phyloP scores from a whole-genome alignment of 1,140 invertebrate genomes.

The Brachionus calyciflorus region DNA sequence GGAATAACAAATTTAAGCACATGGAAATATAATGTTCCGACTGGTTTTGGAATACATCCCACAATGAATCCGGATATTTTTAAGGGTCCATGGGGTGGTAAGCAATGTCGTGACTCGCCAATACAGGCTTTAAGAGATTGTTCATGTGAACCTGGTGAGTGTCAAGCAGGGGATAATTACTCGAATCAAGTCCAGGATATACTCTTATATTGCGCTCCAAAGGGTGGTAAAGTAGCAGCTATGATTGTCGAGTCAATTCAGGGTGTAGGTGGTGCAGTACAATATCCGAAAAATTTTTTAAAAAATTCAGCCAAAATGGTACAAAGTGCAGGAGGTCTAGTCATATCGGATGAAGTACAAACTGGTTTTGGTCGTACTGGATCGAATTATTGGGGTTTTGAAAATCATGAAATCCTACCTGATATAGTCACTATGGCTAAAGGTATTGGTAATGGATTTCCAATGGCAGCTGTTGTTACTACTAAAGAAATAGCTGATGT shows the following conservation, averaged over 20 bases:
- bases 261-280: slow-evolving; percentile 83
- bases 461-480: slow-evolving; percentile 86
- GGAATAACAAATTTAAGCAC: slow-evolving; percentile 75
- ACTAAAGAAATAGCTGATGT: slow-evolving; percentile 76
- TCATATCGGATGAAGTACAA: slow-evolving; percentile 89
- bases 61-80: slow-evolving; percentile 86
- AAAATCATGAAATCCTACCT: slow-evolving; percentile 77
- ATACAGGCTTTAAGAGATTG: slow-evolving; percentile 71
- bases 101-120: slow-evolving; percentile 78
- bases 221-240: slow-evolving; percentile 71
- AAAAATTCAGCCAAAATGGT: slow-evolving; percentile 77
- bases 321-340: slow-evolving; percentile 76
- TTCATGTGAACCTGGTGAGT: slow-evolving; percentile 67
- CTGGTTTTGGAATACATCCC: slow-evolving; percentile 77
- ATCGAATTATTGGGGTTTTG: slow-evolving; percentile 89
- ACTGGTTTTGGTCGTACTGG: slow-evolving; percentile 92
- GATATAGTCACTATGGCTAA: slow-evolving; percentile 75
- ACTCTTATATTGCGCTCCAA: slow-evolving; percentile 73
- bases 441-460: slow-evolving; percentile 79
- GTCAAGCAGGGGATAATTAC: slow-evolving; percentile 74
- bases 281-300: slow-evolving; percentile 83
- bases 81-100: slow-evolving; percentile 81
- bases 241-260: slow-evolving; percentile 93
- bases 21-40: slow-evolving; percentile 74
- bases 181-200: slow-evolving; percentile 75